Base-by-base conservation (phyloP, 2,888 invertebrate species). In the Lycocerus yunnanus region DNA sequence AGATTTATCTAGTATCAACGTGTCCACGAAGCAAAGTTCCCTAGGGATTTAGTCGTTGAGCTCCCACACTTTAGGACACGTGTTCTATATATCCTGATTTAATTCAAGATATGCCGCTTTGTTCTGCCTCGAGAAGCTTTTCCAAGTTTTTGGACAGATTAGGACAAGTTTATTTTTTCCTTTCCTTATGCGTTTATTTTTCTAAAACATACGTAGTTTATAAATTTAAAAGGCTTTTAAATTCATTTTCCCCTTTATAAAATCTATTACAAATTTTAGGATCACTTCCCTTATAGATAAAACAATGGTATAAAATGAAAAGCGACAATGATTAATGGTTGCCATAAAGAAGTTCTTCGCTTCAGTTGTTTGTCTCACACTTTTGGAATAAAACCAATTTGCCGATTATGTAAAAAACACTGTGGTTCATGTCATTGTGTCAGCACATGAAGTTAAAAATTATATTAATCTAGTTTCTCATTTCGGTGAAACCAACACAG, bases 321-420 rank as follows among this genome's bases (percentile, higher is more conserved):
- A 63, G 27, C 73, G 82, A 83, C 81, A 80, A 79, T 83, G 83
- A 83, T 83, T 83, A 83, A 83, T 83, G 82, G 79, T 78, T 77
- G 78, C 78, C 79, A 82, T 80, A 81, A 83, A 81, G 82, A 81
- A 81, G 80, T 80, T 80, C 77, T 79, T 80, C 77, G 79, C 80
- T 80, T 77, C 77, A 65, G 69, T 65, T 77, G 74, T 77, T 72
- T 77, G 76, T 72, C 72, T 74, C 72, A 74, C 77, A 78, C 81
- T 80, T 79, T 77, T 78, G 78, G 70, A 80, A 79, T 78, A 78
- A 80, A 81, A 80, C 80, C 82, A 82, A 81, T 82, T 82, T 79
- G 73, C 75, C 79, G 79, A 79, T 81, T 81, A 81, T 76, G 74
- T 76, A 76, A 76, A 78, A 58, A 70, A 70, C 69, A 67, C 61